These are phyloP conservation scores for Sesamia inferens DNA, from an alignment of 2,888 invertebrate species.

Conservation along the genomic window DNA sequence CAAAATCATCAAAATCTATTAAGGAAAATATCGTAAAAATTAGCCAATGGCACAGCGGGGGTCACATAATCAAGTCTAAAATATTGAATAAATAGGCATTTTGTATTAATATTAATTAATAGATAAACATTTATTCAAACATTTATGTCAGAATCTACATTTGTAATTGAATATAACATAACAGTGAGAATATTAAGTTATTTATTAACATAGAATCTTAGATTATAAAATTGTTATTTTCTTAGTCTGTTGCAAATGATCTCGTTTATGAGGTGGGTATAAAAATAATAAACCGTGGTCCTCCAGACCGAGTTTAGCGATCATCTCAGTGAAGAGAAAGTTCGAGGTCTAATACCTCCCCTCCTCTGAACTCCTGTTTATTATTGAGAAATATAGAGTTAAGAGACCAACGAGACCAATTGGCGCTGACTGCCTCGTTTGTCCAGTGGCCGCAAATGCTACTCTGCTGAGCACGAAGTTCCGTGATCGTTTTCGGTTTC, in stretches of 20 bases:
- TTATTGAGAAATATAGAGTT: too few relatives aligned
- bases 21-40: constrained; percentile 44
- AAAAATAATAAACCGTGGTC: not conserved
- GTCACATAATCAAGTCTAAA: constrained; percentile 33
- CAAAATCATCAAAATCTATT: constrained; percentile 22
- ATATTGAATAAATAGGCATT: constrained; percentile 42
- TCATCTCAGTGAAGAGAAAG: too few relatives aligned
- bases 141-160: constrained; percentile 54
- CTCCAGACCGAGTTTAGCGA: not conserved
- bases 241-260: constrained; percentile 8
- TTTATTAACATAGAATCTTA: constrained; percentile 45
- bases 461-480: too few relatives aligned
- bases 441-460: too few relatives aligned
- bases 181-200: constrained; percentile 49
- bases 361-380: not conserved
- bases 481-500: too few relatives aligned
- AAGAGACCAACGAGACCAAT: too few relatives aligned
- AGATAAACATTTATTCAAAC: constrained; percentile 58
- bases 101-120: constrained; percentile 53
- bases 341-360: too few relatives aligned
- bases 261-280: not conserved
- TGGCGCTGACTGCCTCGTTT: too few relatives aligned
- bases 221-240: constrained; percentile 25
- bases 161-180: constrained; percentile 55
- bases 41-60: constrained; percentile 48